Percentiles rank a stretch among this genome's conserved stretches.
These are phyloP conservation scores for Takifugu ocellatus DNA, from an alignment of 2,797 vertebrate genomes.

Conservation along the genomic window DNA sequence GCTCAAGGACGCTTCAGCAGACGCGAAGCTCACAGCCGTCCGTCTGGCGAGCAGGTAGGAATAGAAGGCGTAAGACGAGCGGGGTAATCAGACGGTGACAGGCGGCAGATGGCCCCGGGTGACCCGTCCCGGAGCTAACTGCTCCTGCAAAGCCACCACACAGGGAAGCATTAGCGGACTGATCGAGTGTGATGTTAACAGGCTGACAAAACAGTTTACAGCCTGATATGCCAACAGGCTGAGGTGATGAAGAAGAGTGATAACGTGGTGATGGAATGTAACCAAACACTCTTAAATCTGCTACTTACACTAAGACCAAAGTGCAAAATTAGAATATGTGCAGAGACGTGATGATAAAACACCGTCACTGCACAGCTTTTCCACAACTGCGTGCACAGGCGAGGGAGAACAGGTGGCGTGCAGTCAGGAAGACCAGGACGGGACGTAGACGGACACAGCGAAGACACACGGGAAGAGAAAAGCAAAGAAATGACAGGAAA, in stretches of 20 bases:
- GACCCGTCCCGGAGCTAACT: conserved; percentile 15
- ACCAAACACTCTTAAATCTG: not conserved
- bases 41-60: conserved; percentile 34
- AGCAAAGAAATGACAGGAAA: too few relatives aligned
- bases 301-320: too few relatives aligned
- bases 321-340: too few relatives aligned
- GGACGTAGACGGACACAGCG: too few relatives aligned
- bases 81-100: conserved; percentile 30
- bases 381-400: too few relatives aligned
- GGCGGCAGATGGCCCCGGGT: conserved; percentile 31
- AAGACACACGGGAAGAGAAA: too few relatives aligned
- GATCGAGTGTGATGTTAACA: conserved; percentile 17
- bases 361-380: too few relatives aligned
- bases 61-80: conserved; percentile 7
- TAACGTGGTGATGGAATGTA: not conserved
- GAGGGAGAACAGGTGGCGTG: too few relatives aligned
- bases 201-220: conserved; percentile 21
- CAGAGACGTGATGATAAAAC: too few relatives aligned
- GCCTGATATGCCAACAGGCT: not conserved
- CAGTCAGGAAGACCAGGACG: too few relatives aligned
- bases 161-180: conserved; percentile 3
- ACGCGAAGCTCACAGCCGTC: conserved; percentile 4
- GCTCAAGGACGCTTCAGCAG: conserved; percentile 37
- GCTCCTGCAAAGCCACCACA: conserved; percentile 3
- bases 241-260: conserved; percentile 4